These are phyloP conservation scores for Ramphastos sulfuratus DNA, from an alignment of 2,113 vertebrate genomes.

Conservation along the genomic window DNA sequence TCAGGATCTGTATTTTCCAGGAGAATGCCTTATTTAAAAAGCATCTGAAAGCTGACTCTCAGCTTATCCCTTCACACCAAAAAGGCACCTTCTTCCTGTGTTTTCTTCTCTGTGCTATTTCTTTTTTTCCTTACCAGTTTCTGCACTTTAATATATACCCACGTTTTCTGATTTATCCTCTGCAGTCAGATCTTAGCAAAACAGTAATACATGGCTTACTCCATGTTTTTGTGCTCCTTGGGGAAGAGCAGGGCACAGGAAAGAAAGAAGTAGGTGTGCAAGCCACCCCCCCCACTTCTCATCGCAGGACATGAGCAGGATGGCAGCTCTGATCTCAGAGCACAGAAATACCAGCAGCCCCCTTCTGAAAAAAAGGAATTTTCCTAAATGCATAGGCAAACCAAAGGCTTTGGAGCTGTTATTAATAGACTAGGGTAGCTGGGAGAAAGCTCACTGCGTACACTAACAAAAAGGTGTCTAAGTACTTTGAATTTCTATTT, in stretches of 20 bases:
- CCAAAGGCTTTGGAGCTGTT: background rate
- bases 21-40: constrained; percentile 27
- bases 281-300: background rate
- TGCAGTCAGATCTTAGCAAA: background rate
- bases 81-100: background rate
- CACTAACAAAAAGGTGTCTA: background rate
- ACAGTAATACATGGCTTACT: background rate
- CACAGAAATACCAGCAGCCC: constrained; percentile 1
- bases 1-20: constrained; percentile 14
- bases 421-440: constrained; percentile 17
- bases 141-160: background rate
- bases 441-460: background rate
- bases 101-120: background rate
- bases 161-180: background rate
- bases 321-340: background rate
- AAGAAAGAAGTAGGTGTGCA: background rate
- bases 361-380: background rate
- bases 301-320: background rate
- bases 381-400: background rate
- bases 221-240: background rate
- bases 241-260: background rate
- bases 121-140: background rate
- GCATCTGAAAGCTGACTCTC: constrained; percentile 10
- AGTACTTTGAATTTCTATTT: constrained; percentile 13
- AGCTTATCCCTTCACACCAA: background rate